Percentiles rank a stretch among this genome's conserved stretches.
These are phyloP conservation scores for Fissipunctia ypsillon DNA, from an alignment of 2,888 invertebrate species.

Conservation along the genomic window DNA sequence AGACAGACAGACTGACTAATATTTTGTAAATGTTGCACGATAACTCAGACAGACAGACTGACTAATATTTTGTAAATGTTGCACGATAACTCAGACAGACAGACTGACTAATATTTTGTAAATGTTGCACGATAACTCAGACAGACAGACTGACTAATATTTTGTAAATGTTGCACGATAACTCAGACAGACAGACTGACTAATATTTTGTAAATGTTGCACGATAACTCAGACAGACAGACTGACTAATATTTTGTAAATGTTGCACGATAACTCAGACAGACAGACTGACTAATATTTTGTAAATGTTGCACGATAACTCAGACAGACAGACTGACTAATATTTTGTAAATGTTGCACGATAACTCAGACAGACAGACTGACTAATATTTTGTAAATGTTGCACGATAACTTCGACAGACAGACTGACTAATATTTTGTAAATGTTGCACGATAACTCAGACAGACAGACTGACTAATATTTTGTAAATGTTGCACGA, in stretches of 20 bases:
- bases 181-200: slow-evolving; percentile 9
- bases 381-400: slow-evolving; percentile 11
- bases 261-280: slow-evolving; percentile 19
- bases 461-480: slow-evolving; percentile 10
- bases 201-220: slow-evolving; percentile 16
- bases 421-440: slow-evolving; percentile 7
- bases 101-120: slow-evolving; percentile 9
- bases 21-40: slow-evolving; percentile 10
- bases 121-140: slow-evolving; percentile 19
- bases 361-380: slow-evolving; percentile 15
- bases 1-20: slow-evolving; percentile 10
- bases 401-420: slow-evolving; percentile 16
- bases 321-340: slow-evolving; percentile 10
- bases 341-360: slow-evolving; percentile 8
- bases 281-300: slow-evolving; percentile 8
- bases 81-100: slow-evolving; percentile 14
- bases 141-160: slow-evolving; percentile 11
- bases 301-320: slow-evolving; percentile 15
- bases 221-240: slow-evolving; percentile 15
- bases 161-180: slow-evolving; percentile 7
- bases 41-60: slow-evolving; percentile 14
- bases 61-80: slow-evolving; percentile 16
- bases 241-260: slow-evolving; percentile 10
- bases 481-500: slow-evolving; percentile 10
- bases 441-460: slow-evolving; percentile 16